A percentile compares a stretch with the other conserved stretches of the same genome.
Conservation (phyloP, 1,140 invertebrate genomes). For the Trichogramma pretiosum region DNA sequence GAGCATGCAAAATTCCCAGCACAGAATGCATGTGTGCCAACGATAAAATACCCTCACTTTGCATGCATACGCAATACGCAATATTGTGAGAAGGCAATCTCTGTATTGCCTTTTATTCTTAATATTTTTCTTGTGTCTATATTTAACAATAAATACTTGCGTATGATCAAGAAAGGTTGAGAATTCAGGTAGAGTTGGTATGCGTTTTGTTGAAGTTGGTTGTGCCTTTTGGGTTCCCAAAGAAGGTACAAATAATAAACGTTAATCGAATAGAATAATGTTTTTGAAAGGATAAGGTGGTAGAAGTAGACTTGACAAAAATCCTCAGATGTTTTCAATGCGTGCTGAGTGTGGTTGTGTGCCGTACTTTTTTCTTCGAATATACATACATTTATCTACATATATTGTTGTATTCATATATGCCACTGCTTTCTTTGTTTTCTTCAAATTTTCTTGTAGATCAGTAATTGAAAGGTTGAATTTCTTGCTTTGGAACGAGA, state of each 20-base stretch:
- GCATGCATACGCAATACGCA: slow-evolving; percentile 25
- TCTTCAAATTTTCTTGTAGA: slow-evolving; percentile 40
- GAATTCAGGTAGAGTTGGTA: no score
- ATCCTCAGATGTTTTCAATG: slow-evolving; percentile 88
- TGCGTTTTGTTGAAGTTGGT: no score
- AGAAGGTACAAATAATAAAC: slow-evolving; percentile 41
- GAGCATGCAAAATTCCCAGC: slow-evolving; percentile 34
- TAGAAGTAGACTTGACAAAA: slow-evolving; percentile 50
- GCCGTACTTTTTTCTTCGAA: no score
- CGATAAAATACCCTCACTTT: slow-evolving; percentile 32
- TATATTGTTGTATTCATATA: slow-evolving; percentile 50
- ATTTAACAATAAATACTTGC: no score
- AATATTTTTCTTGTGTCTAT: no score
- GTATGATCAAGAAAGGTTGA: no score
- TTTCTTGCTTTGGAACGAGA: slow-evolving; percentile 46
- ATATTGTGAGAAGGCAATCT: neutral
- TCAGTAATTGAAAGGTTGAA: slow-evolving; percentile 52
- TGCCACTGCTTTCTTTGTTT: slow-evolving; percentile 42
- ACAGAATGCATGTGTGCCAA: slow-evolving; percentile 26
- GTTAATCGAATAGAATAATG: no score
- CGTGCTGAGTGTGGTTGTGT: slow-evolving; percentile 74
- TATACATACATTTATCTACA: no score
- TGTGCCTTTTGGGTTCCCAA: no score
- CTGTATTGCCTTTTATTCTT: no score
- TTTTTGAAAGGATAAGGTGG: slow-evolving; percentile 40